Evolutionary conservation across 2,797 vertebrate genomes (phyloP).

Genomic region (Bovichtus diacanthus): DNA sequence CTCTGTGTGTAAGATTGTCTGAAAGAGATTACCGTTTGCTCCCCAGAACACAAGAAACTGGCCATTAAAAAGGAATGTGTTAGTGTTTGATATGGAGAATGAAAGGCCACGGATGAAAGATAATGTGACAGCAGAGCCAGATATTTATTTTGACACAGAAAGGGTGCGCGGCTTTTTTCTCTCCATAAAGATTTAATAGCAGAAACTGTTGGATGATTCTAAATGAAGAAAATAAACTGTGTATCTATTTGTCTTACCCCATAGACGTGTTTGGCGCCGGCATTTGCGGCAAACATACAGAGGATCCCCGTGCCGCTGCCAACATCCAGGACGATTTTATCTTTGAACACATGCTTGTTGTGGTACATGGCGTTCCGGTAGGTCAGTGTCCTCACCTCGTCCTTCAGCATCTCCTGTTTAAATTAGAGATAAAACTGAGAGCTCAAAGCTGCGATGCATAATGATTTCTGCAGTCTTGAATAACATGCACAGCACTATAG

Average conservation of each 20-base stretch:
- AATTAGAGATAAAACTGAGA: background rate
- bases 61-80: constrained; percentile 1
- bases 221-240: background rate
- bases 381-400: constrained; percentile 96
- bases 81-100: background rate
- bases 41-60: constrained; percentile 8
- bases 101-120: constrained; percentile 22
- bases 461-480: background rate
- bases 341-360: constrained; percentile 99
- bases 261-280: constrained; percentile 97
- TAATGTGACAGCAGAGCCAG: constrained; percentile 23
- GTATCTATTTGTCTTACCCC: constrained; percentile 87
- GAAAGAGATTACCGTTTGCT: constrained; percentile 39
- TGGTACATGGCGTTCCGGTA: constrained; percentile 99
- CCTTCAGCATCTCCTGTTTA: constrained; percentile 97
- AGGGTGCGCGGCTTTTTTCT: background rate
- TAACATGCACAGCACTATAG: background rate
- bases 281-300: constrained; percentile 98
- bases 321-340: constrained; percentile 96
- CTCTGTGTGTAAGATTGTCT: constrained; percentile 22
- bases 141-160: constrained; percentile 16
- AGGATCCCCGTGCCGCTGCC: constrained; percentile 98
- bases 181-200: background rate
- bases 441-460: background rate
- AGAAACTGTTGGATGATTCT: background rate